Base-by-base conservation (phyloP, 1,140 invertebrate species). In the Trichonephila inaurata region DNA sequence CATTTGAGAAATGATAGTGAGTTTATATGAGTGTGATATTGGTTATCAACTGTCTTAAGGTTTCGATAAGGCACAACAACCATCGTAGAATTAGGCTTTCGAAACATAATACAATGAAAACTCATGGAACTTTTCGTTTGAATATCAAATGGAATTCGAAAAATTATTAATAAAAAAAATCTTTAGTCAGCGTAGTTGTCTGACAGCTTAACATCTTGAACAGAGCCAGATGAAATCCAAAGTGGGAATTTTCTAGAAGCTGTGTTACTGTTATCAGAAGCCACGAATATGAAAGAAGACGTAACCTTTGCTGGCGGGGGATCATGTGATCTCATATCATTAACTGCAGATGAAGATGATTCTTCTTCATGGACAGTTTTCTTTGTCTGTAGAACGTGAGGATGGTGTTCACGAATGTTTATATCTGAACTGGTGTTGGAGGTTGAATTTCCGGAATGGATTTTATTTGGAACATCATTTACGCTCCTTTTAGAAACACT, bases 231-330 rank as follows among this genome's bases (percentile, higher is more conserved):
- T 28, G 69, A 72, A 28, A 28, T 14, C n/a, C 69, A 64, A 10
- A 51, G 21, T 66, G 69, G 51, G 10, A 44, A 58, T 24, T 85
- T 28, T 6, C 10, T 14, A 85, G 44, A 21, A 18, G 44, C 44
- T 58, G 44, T 19, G n/a, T 60, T 85, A 12, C 51, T 51, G 19
- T 85, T 44, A 60, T n/a, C 24, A 19, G 82, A 60, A 58, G n/a
- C 82, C 21, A 85, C 82, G 10, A 85, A 58, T 51, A 85, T 85
- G 82, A 85, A 85, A 16, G 82, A 60, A 10, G 82, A 85, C 24
- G 82, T 85, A 51, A 85, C 82, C 21, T 51, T 58, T 58, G 82
- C 82, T 2, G 58, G 58, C 8, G 82, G 44, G 24, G 82, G 82
- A 12, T 72, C 69, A 28, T 33, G 69, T 16, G 28, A 24, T 72